A percentile compares a stretch with the other conserved stretches of the same genome.
These are phyloP conservation scores for Dendrolimus punctatus DNA, from an alignment of 1,140 invertebrate species.

Conservation along the genomic window DNA sequence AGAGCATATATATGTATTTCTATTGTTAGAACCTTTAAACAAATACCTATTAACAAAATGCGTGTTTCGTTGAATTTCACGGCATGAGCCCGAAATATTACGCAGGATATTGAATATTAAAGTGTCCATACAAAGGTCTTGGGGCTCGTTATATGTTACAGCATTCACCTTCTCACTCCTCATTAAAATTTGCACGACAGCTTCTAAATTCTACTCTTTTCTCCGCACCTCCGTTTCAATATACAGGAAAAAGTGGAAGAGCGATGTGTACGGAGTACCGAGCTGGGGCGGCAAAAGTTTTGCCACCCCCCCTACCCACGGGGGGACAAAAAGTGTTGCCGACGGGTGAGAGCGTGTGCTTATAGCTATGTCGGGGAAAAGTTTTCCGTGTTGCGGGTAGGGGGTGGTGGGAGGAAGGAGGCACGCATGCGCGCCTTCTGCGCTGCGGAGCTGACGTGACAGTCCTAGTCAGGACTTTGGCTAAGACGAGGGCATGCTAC, in stretches of 20 bases:
- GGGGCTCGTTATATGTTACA: slow-evolving; percentile 44
- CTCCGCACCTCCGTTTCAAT: slow-evolving; percentile 71
- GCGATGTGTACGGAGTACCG: slow-evolving; percentile 65
- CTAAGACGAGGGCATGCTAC: slow-evolving; percentile 22
- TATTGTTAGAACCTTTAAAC: too few species aligned
- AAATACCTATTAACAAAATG: background rate
- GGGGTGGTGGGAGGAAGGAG: slow-evolving; percentile 38
- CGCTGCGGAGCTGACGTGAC: slow-evolving; percentile 51
- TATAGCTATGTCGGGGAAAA: slow-evolving; percentile 69
- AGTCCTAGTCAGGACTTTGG: slow-evolving; percentile 53
- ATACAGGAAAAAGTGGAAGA: slow-evolving; percentile 71
- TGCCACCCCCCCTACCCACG: slow-evolving; percentile 50
- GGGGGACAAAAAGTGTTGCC: slow-evolving; percentile 69
- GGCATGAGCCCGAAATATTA: slow-evolving; percentile 10
- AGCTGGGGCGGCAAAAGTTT: slow-evolving; percentile 65
- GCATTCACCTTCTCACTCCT: slow-evolving; percentile 59
- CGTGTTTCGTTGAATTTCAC: slow-evolving; percentile 16
- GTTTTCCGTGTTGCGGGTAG: slow-evolving; percentile 70
- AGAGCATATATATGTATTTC: too few species aligned
- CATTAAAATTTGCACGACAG: slow-evolving; percentile 71
- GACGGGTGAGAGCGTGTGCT: slow-evolving; percentile 57
- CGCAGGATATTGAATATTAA: slow-evolving; percentile 30
- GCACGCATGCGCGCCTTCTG: slow-evolving; percentile 47
- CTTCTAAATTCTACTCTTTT: slow-evolving; percentile 72
- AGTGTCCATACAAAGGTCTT: slow-evolving; percentile 33